Conservation (phyloP, 2,797 vertebrate species). For the Sebastes umbrosus region DNA sequence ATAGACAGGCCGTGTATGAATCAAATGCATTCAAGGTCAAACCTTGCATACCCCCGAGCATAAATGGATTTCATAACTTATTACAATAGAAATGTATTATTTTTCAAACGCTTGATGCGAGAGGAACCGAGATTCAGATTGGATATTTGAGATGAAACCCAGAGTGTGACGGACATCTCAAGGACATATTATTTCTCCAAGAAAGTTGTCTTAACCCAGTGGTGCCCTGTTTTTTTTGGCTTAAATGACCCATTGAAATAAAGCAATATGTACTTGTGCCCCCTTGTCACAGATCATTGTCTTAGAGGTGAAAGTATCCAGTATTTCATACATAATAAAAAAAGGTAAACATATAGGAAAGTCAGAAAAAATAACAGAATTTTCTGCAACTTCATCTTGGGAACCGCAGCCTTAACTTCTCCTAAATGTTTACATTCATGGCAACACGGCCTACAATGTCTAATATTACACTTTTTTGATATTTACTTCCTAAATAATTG, state of each 20-base stretch:
- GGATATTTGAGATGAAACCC: not conserved
- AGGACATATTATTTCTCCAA: not conserved
- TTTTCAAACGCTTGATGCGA: not conserved
- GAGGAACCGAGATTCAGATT: not conserved
- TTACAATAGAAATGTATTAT: not conserved
- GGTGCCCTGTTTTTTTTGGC: not conserved
- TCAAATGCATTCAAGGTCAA: constrained; percentile 3
- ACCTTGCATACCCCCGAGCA: not conserved
- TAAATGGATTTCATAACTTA: not conserved
- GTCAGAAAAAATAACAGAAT: too few relatives aligned
- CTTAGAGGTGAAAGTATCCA: too few relatives aligned
- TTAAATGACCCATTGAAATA: too few relatives aligned
- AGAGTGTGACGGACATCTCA: not conserved
- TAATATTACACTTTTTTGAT: too few relatives aligned
- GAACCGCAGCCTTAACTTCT: fast-evolving
- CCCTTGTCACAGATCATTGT: too few relatives aligned
- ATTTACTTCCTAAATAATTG: not conserved
- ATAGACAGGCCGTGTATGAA: not conserved
- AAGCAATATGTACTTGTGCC: too few relatives aligned
- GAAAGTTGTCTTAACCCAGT: not conserved
- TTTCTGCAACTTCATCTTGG: too few relatives aligned
- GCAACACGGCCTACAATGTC: too few relatives aligned
- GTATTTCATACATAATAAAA: too few relatives aligned
- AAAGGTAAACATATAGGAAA: too few relatives aligned
- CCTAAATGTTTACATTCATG: too few relatives aligned